Conservation (phyloP, 2,888 invertebrate genomes). For the Phorcus lineatus region DNA sequence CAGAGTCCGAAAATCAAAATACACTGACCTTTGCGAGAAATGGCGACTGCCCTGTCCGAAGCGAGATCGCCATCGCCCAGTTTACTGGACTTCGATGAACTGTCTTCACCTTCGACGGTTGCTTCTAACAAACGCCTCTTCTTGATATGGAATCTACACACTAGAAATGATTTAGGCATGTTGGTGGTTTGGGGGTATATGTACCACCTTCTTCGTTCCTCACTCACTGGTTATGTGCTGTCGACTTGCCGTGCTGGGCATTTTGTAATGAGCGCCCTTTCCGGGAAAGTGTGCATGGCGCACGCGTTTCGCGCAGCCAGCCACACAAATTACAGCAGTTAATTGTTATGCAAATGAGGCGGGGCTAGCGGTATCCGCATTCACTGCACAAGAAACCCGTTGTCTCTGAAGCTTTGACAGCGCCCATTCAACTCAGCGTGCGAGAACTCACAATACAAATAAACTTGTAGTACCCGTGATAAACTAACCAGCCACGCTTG, state of each 20-base stretch:
- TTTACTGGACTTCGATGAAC: not conserved
- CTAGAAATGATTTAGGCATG: conserved; percentile 43
- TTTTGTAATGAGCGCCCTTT: conserved; percentile 32
- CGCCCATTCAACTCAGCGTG: conserved; percentile 12
- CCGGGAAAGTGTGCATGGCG: conserved; percentile 11
- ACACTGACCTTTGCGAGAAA: conserved; percentile 4
- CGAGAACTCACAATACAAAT: conserved; percentile 14
- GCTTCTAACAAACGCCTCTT: conserved; percentile 23
- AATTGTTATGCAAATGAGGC: conserved; percentile 31
- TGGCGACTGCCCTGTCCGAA: conserved; percentile 12
- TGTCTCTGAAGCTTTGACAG: not conserved
- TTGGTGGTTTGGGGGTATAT: conserved; percentile 2
- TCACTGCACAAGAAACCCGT: conserved; percentile 3
- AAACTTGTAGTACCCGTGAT: not conserved
- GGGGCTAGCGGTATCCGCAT: conserved; percentile 1
- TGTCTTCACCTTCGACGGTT: not conserved
- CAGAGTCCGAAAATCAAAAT: not conserved
- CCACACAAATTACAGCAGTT: conserved; percentile 26
- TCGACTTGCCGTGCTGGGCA: not conserved
- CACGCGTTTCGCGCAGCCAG: conserved; percentile 17
- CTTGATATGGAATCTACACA: conserved; percentile 25
- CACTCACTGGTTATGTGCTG: not conserved
- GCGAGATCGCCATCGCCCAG: conserved; percentile 8
- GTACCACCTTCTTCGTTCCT: not conserved
- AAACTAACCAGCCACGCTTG: not conserved